Conservation (phyloP, 2,888 invertebrate species). For the Dromius quadrimaculatus region DNA sequence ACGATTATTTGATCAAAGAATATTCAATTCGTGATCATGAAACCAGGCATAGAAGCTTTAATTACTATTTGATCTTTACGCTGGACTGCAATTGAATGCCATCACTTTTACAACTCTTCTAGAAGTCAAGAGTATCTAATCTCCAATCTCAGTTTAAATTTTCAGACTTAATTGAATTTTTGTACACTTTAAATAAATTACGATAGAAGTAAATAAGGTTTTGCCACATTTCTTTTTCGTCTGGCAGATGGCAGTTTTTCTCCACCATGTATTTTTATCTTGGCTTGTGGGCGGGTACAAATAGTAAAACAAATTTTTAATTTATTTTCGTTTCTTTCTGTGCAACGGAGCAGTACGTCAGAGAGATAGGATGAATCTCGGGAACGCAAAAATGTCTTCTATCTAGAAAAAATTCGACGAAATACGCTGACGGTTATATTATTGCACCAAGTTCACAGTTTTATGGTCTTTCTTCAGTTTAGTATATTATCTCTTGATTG, state of each 20-base stretch:
- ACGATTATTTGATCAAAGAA: too few relatives aligned
- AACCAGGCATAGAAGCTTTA: too few relatives aligned
- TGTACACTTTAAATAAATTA: constrained; percentile 22
- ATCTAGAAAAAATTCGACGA: constrained; percentile 16
- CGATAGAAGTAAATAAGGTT: not conserved
- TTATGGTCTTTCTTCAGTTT: too few relatives aligned
- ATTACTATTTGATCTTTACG: too few relatives aligned
- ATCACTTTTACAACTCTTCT: too few relatives aligned
- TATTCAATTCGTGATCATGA: too few relatives aligned
- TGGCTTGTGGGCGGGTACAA: constrained; percentile 1
- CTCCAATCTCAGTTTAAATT: too few relatives aligned
- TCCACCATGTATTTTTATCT: constrained; percentile 15
- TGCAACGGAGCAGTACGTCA: constrained; percentile 22
- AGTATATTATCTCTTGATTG: too few relatives aligned
- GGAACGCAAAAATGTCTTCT: constrained; percentile 14
- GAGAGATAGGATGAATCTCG: not conserved
- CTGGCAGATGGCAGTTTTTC: constrained; percentile 4
- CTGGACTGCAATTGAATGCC: too few relatives aligned
- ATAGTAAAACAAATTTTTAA: constrained; percentile 38
- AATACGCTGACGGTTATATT: not conserved
- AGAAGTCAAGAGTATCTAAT: too few relatives aligned
- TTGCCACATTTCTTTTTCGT: not conserved
- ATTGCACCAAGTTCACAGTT: too few relatives aligned
- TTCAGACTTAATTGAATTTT: constrained; percentile 25
- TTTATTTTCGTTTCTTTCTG: constrained; percentile 33